These are phyloP conservation scores for Sciurus vulgaris DNA, from an alignment of 2,797 vertebrate species.

Conservation along the genomic window DNA sequence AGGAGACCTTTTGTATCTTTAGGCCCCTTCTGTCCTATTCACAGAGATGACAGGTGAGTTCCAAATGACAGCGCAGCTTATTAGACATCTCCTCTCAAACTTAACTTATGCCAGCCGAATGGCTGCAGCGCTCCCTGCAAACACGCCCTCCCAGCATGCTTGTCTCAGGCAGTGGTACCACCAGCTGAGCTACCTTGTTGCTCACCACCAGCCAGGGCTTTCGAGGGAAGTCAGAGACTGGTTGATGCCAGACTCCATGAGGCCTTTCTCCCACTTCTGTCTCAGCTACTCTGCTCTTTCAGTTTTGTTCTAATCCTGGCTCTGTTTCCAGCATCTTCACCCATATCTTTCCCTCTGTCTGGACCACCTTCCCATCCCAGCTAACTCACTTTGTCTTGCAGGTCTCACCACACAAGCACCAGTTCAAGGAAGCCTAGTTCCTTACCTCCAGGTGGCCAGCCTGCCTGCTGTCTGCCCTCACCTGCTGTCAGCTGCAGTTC, in stretches of 20 bases:
- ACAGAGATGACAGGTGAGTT: not conserved
- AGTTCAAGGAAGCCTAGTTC: not conserved
- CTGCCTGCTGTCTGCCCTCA: not conserved
- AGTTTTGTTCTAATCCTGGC: not conserved
- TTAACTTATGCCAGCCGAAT: not conserved
- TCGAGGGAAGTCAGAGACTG: not conserved
- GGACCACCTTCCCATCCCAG: no score
- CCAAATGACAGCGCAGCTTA: not conserved
- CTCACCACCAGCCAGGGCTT: not conserved
- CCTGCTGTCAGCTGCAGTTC: not conserved
- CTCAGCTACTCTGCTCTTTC: not conserved
- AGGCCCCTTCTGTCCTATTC: not conserved
- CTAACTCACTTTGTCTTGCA: no score
- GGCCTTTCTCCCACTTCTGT: not conserved
- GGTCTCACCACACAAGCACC: not conserved
- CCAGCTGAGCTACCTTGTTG: not conserved
- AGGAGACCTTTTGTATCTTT: not conserved
- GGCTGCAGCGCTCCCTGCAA: not conserved
- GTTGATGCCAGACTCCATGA: fast-evolving
- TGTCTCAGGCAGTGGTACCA: fast-evolving
- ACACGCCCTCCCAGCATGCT: not conserved
- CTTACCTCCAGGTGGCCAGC: not conserved
- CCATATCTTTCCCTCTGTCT: not conserved
- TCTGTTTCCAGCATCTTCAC: not conserved
- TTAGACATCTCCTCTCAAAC: not conserved